Percentiles rank a stretch among this genome's conserved stretches.
Evolutionary conservation across 1,140 invertebrate genomes (phyloP).

Genomic region (Aphidius ervi): DNA sequence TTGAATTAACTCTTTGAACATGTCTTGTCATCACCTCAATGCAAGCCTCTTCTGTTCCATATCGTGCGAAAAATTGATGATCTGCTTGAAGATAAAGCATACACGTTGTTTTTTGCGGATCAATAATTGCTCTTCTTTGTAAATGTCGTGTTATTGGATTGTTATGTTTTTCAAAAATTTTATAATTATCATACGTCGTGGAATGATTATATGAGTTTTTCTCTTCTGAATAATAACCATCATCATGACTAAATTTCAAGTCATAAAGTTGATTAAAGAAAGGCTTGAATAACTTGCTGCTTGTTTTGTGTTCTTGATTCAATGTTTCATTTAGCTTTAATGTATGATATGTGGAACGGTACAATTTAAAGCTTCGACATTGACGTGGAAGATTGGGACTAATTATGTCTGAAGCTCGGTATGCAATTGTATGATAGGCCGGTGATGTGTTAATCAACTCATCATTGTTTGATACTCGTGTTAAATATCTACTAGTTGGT

Average conservation of each 20-base stretch:
- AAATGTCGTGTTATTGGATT: slow-evolving; percentile 57
- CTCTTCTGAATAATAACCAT: slow-evolving; percentile 46
- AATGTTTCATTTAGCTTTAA: slow-evolving; percentile 32
- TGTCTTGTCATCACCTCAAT: slow-evolving; percentile 93
- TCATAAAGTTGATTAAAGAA: slow-evolving; percentile 48
- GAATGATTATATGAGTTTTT: slow-evolving; percentile 22
- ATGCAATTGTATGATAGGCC: slow-evolving; percentile 76
- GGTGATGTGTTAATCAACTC: slow-evolving; percentile 46
- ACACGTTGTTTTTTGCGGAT: slow-evolving; percentile 76
- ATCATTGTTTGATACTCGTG: slow-evolving; percentile 15
- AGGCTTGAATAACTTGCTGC: slow-evolving; percentile 33
- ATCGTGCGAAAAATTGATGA: slow-evolving; percentile 89
- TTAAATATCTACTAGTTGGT: slow-evolving; percentile 70
- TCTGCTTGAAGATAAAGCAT: slow-evolving; percentile 93
- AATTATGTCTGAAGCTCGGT: slow-evolving; percentile 74
- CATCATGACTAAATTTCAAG: slow-evolving; percentile 37
- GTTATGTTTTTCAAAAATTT: slow-evolving; percentile 32
- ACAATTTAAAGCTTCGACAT: slow-evolving; percentile 57
- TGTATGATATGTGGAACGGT: slow-evolving; percentile 25
- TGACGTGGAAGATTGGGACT: slow-evolving; percentile 53
- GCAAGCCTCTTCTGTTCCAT: slow-evolving; percentile 88
- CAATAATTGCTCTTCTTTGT: slow-evolving; percentile 69
- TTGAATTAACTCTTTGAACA: slow-evolving; percentile 88
- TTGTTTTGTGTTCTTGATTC: slow-evolving; percentile 20
- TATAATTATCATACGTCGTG: slow-evolving; percentile 17